phyloP scores from a whole-genome alignment of 2,797 vertebrate species.

The Megaceryle alcyon region DNA sequence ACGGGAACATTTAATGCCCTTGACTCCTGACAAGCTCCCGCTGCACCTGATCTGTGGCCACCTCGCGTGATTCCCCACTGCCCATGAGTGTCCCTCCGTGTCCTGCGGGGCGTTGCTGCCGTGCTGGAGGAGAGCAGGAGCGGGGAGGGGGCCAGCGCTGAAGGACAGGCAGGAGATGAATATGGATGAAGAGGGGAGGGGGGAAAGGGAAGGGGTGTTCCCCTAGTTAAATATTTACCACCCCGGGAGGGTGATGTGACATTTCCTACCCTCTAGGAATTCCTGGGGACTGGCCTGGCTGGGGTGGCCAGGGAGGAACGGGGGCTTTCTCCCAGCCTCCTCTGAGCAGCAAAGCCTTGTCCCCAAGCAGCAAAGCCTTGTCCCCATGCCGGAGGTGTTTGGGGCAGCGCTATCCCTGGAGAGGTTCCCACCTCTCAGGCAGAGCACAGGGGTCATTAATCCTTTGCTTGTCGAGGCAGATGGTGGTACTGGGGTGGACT shows the following conservation, averaged over 20 bases:
- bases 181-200: slow-evolving; percentile 32
- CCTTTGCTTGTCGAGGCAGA: not conserved
- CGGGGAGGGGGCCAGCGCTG: not conserved
- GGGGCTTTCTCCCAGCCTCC: not conserved
- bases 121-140: not conserved
- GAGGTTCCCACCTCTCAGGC: not conserved
- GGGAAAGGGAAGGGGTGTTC: slow-evolving; percentile 23
- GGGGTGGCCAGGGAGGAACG: not conserved
- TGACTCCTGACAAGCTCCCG: not conserved
- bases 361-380: not conserved
- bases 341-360: not conserved
- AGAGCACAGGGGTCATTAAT: not conserved
- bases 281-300: not conserved
- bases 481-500: not conserved
- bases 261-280: slow-evolving; percentile 53
- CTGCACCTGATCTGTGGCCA: not conserved
- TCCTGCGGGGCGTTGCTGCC: not conserved
- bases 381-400: not conserved
- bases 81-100: rapidly evolving
- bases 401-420: not conserved
- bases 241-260: not conserved
- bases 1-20: not conserved
- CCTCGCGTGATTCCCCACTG: not conserved
- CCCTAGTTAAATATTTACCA: slow-evolving; percentile 72
- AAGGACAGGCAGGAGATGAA: not conserved